These are phyloP conservation scores for Lymantria dispar DNA, from an alignment of 2,888 invertebrate genomes.

Conservation along the genomic window DNA sequence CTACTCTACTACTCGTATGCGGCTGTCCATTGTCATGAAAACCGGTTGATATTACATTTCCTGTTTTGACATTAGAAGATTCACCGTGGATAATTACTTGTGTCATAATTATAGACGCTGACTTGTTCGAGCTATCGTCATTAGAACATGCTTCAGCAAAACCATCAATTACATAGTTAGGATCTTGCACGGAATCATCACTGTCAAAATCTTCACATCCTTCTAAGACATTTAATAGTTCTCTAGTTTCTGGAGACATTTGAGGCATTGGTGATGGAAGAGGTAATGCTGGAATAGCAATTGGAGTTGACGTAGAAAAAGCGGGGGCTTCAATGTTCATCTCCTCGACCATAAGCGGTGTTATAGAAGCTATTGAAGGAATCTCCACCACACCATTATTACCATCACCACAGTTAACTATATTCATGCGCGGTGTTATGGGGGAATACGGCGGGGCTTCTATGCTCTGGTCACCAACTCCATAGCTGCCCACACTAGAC, in stretches of 20 bases:
- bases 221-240: slow-evolving; percentile 4
- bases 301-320: slow-evolving; percentile 3
- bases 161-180: slow-evolving; percentile 3
- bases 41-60: not conserved
- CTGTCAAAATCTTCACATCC: slow-evolving; percentile 1
- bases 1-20: not conserved
- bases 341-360: not conserved
- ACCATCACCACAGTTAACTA: slow-evolving; percentile 3
- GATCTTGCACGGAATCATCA: slow-evolving; percentile 3
- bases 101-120: slow-evolving; percentile 6
- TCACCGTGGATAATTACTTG: slow-evolving; percentile 1
- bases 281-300: slow-evolving; percentile 1
- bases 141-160: slow-evolving; percentile 3
- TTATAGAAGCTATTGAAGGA: slow-evolving; percentile 4
- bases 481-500: too few relatives aligned
- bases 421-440: slow-evolving; percentile 6
- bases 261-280: not conserved
- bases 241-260: slow-evolving; percentile 10
- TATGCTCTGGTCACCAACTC: slow-evolving; percentile 8
- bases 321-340: slow-evolving; percentile 3
- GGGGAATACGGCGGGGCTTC: slow-evolving; percentile 6
- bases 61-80: not conserved
- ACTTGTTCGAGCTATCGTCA: slow-evolving; percentile 4
- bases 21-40: not conserved
- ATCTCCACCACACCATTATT: not conserved